Conservation (phyloP, 2,888 invertebrate species). For the Chymomyza caudatula region DNA sequence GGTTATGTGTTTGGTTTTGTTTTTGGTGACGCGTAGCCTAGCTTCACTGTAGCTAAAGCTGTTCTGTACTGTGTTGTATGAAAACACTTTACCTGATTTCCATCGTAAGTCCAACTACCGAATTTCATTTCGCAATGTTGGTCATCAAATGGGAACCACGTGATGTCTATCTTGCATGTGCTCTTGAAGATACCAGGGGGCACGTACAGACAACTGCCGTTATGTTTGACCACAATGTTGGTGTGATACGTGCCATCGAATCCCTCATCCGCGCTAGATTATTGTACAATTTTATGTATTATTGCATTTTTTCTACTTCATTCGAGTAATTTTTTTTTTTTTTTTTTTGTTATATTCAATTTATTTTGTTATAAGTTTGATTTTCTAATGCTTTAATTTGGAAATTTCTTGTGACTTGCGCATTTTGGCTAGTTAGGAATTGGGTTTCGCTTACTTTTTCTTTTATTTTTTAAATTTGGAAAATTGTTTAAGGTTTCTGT, state of each 20-base stretch:
- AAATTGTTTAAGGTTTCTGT: constrained; percentile 37
- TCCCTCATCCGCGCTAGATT: constrained; percentile 98
- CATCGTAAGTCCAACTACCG: constrained; percentile 99
- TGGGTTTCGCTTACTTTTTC: constrained; percentile 33
- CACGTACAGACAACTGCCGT: constrained; percentile 99
- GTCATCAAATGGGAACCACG: constrained; percentile 99
- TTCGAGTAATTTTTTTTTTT: constrained; percentile 19
- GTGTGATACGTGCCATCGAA: constrained; percentile 99
- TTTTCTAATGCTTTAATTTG: constrained; percentile 16
- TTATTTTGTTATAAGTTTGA: constrained; percentile 21
- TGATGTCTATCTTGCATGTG: constrained; percentile 99
- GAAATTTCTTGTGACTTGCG: constrained; percentile 48
- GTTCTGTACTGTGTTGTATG: constrained; percentile 35
- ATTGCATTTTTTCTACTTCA: constrained; percentile 40
- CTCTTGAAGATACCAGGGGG: constrained; percentile 99
- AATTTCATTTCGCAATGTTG: constrained; percentile 99
- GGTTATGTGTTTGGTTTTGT: constrained; percentile 11
- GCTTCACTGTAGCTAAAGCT: constrained; percentile 14
- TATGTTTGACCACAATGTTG: constrained; percentile 99
- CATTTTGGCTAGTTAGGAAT: constrained; percentile 15
- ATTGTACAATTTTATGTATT: constrained; percentile 69
- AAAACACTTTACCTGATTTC: constrained; percentile 88
- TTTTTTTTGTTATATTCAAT: constrained; percentile 20
- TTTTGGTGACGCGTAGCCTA: constrained; percentile 25
- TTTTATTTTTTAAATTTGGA: constrained; percentile 18